phyloP scores from a whole-genome alignment of 2,888 invertebrate species.

The Callimorpha dominula region DNA sequence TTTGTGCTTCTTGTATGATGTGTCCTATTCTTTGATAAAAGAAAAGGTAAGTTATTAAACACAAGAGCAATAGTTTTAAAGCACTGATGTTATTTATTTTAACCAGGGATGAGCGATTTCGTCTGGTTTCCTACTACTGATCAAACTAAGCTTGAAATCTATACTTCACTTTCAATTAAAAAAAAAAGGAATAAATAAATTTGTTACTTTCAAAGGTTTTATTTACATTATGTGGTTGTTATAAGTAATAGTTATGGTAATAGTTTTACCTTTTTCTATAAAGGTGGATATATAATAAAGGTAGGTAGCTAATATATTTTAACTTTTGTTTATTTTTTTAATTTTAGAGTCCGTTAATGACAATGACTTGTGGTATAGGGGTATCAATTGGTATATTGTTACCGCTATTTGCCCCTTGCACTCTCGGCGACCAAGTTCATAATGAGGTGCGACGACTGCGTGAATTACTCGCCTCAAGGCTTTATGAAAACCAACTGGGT shows the following conservation, averaged over 20 bases:
- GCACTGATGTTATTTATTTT: not conserved
- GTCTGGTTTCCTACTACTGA: not conserved
- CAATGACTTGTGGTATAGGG: conserved; percentile 46
- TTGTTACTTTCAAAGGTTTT: not conserved
- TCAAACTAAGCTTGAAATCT: no score
- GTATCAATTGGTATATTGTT: conserved; percentile 54
- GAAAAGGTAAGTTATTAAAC: conserved; percentile 56
- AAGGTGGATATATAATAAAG: no score
- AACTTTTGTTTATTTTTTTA: not conserved
- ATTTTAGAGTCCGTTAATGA: conserved; percentile 53
- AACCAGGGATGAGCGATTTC: not conserved
- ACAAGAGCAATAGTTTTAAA: not conserved
- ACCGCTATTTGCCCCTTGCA: conserved; percentile 67
- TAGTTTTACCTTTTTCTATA: no score
- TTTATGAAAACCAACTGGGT: conserved; percentile 73
- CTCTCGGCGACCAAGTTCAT: conserved; percentile 64
- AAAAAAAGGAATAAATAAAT: no score
- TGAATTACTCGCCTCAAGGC: conserved; percentile 67
- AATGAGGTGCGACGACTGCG: conserved; percentile 61
- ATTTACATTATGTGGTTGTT: not conserved
- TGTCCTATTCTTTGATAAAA: conserved; percentile 58
- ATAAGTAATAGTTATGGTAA: no score
- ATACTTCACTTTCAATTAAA: no score
- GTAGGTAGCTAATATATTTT: no score
- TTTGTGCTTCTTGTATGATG: conserved; percentile 57